phyloP scores from a whole-genome alignment of 23 tunicate genomes.

The Styela plicata region DNA sequence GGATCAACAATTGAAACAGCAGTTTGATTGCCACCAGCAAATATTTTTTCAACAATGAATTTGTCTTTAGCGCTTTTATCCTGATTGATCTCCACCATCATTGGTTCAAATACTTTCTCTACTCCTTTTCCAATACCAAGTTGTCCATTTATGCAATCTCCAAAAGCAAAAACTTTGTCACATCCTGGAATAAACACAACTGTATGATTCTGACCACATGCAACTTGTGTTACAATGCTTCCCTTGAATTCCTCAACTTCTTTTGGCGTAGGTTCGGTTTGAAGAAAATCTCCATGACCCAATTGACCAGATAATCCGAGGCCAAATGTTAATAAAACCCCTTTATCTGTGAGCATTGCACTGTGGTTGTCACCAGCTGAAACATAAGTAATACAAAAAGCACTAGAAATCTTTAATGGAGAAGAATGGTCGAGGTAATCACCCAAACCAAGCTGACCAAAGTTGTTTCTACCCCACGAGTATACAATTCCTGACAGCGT shows the following conservation, averaged over 20 bases:
- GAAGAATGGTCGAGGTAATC: slow-evolving; percentile 37
- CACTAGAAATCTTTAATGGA: slow-evolving; percentile 34
- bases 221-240: slow-evolving; percentile 58
- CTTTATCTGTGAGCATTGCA: slow-evolving; percentile 55
- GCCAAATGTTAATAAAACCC: slow-evolving; percentile 82
- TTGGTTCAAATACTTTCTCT: background rate
- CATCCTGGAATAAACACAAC: slow-evolving; percentile 36
- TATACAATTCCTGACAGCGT: slow-evolving; percentile 78
- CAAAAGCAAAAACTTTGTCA: slow-evolving; percentile 53
- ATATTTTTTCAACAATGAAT: background rate
- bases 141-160: slow-evolving; percentile 48
- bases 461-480: slow-evolving; percentile 94
- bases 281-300: slow-evolving; percentile 48
- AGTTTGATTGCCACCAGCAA: background rate
- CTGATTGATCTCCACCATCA: background rate
- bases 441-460: slow-evolving; percentile 90
- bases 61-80: background rate
- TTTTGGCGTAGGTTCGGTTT: slow-evolving; percentile 27
- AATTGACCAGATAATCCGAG: slow-evolving; percentile 74
- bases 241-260: slow-evolving; percentile 93
- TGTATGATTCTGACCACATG: slow-evolving; percentile 76
- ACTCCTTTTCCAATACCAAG: slow-evolving; percentile 32
- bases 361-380: slow-evolving; percentile 75
- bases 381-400: slow-evolving; percentile 11
- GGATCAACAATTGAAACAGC: background rate